Conservation (phyloP, 2,113 vertebrate genomes). For the Corythornis madagascariensis region DNA sequence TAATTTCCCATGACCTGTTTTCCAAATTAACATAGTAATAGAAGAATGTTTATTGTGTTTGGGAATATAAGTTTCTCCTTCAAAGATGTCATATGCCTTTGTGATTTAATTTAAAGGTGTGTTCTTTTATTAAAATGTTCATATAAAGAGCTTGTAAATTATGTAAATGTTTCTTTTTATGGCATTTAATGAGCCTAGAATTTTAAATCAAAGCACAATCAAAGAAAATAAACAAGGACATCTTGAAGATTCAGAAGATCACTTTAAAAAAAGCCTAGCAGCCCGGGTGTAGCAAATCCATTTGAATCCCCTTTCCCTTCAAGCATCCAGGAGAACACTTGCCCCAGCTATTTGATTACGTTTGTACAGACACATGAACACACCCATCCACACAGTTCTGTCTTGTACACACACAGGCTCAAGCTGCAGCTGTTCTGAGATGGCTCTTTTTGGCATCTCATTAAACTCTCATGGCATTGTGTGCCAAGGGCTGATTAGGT, state of each 20-base stretch:
- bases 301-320: not conserved
- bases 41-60: conserved; percentile 66
- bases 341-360: not conserved
- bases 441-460: conserved; percentile 28
- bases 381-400: not conserved
- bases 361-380: not conserved
- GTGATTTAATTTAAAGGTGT: conserved; percentile 61
- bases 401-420: not conserved
- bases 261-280: not conserved
- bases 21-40: conserved; percentile 75
- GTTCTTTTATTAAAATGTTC: conserved; percentile 52
- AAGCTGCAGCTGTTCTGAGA: conserved; percentile 32
- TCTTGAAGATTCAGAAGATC: conserved; percentile 29
- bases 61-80: conserved; percentile 64
- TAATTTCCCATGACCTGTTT: conserved; percentile 83
- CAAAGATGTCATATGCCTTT: conserved; percentile 60
- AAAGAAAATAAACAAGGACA: conserved; percentile 59
- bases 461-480: conserved; percentile 9
- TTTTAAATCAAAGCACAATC: conserved; percentile 70
- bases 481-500: conserved; percentile 33
- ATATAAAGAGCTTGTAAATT: conserved; percentile 38
- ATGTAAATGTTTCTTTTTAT: conserved; percentile 54
- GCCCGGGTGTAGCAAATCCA: not conserved
- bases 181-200: conserved; percentile 56
- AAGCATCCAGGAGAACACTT: not conserved